Conservation (phyloP, 2,113 vertebrate species). For the Pterophyllum scalare region DNA sequence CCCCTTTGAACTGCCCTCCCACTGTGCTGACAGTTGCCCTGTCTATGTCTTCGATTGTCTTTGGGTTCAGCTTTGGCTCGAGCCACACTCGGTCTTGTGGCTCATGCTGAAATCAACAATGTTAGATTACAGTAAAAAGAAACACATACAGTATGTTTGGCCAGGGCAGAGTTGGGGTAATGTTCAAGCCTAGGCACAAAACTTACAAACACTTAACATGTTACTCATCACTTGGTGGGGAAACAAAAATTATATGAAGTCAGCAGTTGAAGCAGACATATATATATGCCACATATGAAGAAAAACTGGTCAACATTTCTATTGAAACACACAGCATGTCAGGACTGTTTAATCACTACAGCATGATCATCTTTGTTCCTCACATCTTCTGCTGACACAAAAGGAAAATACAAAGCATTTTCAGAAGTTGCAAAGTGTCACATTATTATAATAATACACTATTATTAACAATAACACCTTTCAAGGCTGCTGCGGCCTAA, state of each 20-base stretch:
- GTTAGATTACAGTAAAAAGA: not conserved
- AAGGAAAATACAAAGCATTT: not conserved
- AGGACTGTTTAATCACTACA: not conserved
- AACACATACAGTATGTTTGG: not conserved
- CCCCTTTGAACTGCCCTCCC: not conserved
- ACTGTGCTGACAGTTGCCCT: not conserved
- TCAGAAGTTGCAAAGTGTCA: not conserved
- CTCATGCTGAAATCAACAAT: slow-evolving; percentile 9
- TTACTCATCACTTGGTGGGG: rapidly evolving
- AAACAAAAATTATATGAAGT: not conserved
- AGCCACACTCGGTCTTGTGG: not conserved
- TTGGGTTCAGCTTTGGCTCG: not conserved
- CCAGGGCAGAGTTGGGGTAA: not conserved
- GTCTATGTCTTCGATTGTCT: not conserved
- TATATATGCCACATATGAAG: not conserved
- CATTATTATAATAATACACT: not conserved
- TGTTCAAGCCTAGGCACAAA: not conserved
- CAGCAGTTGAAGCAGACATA: not conserved
- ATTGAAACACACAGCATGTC: not conserved
- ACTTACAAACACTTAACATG: not conserved
- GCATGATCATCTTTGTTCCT: not conserved
- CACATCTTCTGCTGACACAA: not conserved
- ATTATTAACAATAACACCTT: slow-evolving; percentile 7
- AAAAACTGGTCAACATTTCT: not conserved
- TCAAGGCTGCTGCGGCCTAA: slow-evolving; percentile 2